These are phyloP conservation scores for Cyanoramphus novaezelandiae DNA, from an alignment of 2,113 vertebrate genomes.

Conservation along the genomic window DNA sequence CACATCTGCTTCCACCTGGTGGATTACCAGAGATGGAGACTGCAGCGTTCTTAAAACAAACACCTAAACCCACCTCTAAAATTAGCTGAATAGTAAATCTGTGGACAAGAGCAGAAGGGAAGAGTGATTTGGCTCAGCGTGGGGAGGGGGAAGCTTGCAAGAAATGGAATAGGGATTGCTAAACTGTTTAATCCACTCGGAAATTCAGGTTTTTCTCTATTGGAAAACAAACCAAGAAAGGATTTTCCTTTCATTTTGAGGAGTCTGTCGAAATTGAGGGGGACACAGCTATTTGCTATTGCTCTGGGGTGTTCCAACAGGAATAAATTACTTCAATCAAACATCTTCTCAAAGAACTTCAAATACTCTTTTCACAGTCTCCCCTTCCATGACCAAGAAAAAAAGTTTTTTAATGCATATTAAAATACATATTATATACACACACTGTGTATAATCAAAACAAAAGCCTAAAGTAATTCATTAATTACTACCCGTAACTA, in stretches of 20 bases:
- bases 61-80: background rate
- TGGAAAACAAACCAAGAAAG: background rate
- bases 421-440: background rate
- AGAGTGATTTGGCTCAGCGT: background rate
- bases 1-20: slow-evolving; percentile 64
- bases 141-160: background rate
- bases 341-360: background rate
- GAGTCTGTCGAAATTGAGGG: background rate
- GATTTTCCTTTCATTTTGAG: background rate
- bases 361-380: background rate
- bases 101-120: background rate
- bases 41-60: background rate
- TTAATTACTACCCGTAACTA: background rate
- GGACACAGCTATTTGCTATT: background rate
- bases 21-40: slow-evolving; percentile 31
- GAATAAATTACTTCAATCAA: background rate
- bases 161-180: background rate
- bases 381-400: background rate
- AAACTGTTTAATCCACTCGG: background rate
- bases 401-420: background rate
- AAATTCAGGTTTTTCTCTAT: background rate
- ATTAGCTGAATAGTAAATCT: background rate
- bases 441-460: background rate
- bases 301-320: background rate
- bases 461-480: background rate